phyloP scores from a whole-genome alignment of 2,797 vertebrate genomes.

The Trachurus trachurus region DNA sequence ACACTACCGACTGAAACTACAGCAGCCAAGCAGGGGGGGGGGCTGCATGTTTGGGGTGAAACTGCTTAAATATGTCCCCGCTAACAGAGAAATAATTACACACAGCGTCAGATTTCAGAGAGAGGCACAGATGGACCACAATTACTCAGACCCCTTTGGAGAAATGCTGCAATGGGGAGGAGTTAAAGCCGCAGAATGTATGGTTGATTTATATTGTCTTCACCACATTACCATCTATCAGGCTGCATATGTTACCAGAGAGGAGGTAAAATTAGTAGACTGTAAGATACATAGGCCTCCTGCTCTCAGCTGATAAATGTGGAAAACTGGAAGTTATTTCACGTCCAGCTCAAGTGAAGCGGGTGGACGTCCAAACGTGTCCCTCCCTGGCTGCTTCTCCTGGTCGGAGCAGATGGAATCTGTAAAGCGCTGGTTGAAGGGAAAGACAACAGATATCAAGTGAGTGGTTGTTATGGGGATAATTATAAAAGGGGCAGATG shows the following conservation, averaged over 20 bases:
- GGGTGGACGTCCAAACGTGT: constrained; percentile 20
- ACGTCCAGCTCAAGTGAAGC: constrained; percentile 20
- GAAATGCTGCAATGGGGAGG: constrained; percentile 25
- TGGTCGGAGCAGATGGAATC: constrained; percentile 59
- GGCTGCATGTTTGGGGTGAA: constrained; percentile 45
- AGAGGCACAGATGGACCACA: constrained; percentile 45
- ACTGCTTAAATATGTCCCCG: constrained; percentile 43
- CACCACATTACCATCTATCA: constrained; percentile 17
- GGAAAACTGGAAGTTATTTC: constrained; percentile 30
- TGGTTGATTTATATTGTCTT: constrained; percentile 21
- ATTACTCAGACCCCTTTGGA: constrained; percentile 38
- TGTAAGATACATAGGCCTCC: neutral
- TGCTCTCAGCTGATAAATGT: constrained; percentile 13
- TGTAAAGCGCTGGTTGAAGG: constrained; percentile 50
- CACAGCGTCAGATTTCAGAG: constrained; percentile 23
- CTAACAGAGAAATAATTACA: constrained; percentile 44
- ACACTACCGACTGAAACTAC: constrained; percentile 25
- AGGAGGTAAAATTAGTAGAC: neutral
- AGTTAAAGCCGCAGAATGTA: constrained; percentile 27
- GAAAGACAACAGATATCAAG: constrained; percentile 68
- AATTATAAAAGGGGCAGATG: constrained; percentile 80
- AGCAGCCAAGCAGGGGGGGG: neutral
- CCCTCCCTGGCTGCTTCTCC: constrained; percentile 27
- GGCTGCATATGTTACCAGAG: constrained; percentile 26
- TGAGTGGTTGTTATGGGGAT: constrained; percentile 82